Evolutionary conservation across 2,113 vertebrate species (phyloP).

Genomic region (Peromyscus maniculatus): DNA sequence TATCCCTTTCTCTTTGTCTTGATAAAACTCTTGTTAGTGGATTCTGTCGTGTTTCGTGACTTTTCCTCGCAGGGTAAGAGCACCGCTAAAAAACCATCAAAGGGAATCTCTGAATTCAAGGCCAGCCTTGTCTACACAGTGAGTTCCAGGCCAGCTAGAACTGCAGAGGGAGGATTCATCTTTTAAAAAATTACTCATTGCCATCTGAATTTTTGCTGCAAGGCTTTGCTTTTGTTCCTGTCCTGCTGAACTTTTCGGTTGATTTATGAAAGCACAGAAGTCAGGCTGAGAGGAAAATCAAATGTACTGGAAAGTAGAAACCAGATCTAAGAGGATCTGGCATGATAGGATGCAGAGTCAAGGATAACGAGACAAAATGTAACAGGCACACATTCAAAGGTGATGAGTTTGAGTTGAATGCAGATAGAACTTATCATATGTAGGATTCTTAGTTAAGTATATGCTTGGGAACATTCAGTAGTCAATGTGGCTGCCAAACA

Average conservation of each 20-base stretch:
- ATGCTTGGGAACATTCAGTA: not conserved
- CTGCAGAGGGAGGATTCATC: not conserved
- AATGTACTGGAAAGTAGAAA: conserved; percentile 13
- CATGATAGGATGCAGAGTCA: conserved; percentile 17
- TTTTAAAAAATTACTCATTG: not conserved
- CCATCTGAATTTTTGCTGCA: conserved; percentile 15
- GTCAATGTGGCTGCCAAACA: not conserved
- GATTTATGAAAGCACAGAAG: conserved; percentile 41
- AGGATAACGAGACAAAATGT: conserved; percentile 48
- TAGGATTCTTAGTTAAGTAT: conserved; percentile 6
- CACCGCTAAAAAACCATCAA: too few species aligned
- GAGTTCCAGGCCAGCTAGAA: not conserved
- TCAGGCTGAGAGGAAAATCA: conserved; percentile 6
- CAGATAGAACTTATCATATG: not conserved
- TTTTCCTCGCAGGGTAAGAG: too few species aligned
- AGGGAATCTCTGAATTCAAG: not conserved
- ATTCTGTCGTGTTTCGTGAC: too few species aligned
- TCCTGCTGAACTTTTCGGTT: conserved; percentile 14
- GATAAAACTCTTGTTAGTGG: too few species aligned
- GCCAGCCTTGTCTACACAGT: not conserved
- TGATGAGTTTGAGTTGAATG: not conserved
- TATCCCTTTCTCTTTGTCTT: too few species aligned
- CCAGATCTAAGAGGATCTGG: not conserved
- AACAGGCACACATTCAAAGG: conserved; percentile 53
- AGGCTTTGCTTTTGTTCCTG: not conserved